Evolutionary conservation across 2,888 invertebrate species (phyloP).

Genomic region (Thumatha senex): DNA sequence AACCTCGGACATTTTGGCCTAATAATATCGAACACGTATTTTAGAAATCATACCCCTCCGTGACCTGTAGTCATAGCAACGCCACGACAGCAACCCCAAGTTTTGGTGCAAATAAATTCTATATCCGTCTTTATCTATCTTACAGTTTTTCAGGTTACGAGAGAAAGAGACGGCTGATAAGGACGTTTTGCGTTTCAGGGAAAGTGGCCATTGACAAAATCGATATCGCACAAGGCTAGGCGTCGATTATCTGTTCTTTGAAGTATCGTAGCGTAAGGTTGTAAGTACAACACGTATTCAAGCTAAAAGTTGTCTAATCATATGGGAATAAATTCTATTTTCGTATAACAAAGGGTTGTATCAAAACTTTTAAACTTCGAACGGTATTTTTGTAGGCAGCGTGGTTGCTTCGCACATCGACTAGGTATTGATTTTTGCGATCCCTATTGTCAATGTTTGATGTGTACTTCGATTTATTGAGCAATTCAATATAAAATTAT

Average conservation of each 20-base stretch:
- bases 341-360: conserved; percentile 7
- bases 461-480: conserved; percentile 71
- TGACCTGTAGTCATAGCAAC: conserved; percentile 71
- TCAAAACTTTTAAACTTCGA: conserved; percentile 22
- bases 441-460: conserved; percentile 47
- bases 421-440: conserved; percentile 70
- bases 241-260: conserved; percentile 79
- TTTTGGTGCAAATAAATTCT: conserved; percentile 20
- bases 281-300: conserved; percentile 9
- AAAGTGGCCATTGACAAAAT: conserved; percentile 74
- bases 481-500: conserved; percentile 18
- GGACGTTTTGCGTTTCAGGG: conserved; percentile 43
- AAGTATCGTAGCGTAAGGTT: conserved; percentile 31
- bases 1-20: conserved; percentile 59
- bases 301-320: conserved; percentile 19
- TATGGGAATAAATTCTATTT: background rate
- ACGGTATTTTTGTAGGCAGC: conserved; percentile 31
- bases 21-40: conserved; percentile 74
- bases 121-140: conserved; percentile 44
- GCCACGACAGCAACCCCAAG: conserved; percentile 54
- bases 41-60: conserved; percentile 75
- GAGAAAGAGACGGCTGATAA: conserved; percentile 43
- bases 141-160: conserved; percentile 16
- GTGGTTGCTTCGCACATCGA: conserved; percentile 59
- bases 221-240: conserved; percentile 84